Evolutionary conservation across 2,888 invertebrate species (phyloP).

Genomic region (Parascotia fuliginaria): DNA sequence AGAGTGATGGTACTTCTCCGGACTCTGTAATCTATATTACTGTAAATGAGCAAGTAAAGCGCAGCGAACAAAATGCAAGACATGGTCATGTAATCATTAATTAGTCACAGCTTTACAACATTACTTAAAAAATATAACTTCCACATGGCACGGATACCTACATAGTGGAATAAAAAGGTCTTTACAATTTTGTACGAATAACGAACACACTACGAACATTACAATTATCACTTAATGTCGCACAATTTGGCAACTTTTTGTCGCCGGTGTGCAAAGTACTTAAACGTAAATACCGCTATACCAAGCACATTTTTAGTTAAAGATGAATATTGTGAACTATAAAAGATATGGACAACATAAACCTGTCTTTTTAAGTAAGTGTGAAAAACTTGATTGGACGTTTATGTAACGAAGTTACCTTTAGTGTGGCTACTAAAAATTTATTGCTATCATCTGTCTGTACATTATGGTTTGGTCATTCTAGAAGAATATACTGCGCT

Average conservation of each 20-base stretch:
- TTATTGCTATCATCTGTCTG: conserved; percentile 3
- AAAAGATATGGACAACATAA: conserved; percentile 8
- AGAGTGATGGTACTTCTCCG: too few species aligned
- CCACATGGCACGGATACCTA: too few species aligned
- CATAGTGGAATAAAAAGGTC: too few species aligned
- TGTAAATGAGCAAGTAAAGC: too few species aligned
- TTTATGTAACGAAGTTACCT: conserved; percentile 8
- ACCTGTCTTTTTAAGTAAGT: conserved; percentile 10
- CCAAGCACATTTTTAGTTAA: conserved; percentile 3
- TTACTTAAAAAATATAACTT: too few species aligned
- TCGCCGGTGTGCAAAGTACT: background rate
- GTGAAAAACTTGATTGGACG: conserved; percentile 12
- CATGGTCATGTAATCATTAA: too few species aligned
- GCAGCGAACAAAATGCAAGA: too few species aligned
- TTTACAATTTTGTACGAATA: too few species aligned
- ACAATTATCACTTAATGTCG: background rate
- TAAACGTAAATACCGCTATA: background rate
- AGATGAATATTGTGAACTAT: conserved; percentile 6
- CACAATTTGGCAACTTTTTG: background rate
- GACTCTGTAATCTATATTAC: too few species aligned
- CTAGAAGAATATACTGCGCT: background rate
- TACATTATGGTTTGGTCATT: background rate
- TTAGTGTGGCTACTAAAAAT: conserved; percentile 8
- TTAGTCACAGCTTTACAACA: too few species aligned
- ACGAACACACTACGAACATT: too few species aligned